Conservation (phyloP, 2,888 invertebrate species). For the Scaptodrosophila latifasciaeformis region DNA sequence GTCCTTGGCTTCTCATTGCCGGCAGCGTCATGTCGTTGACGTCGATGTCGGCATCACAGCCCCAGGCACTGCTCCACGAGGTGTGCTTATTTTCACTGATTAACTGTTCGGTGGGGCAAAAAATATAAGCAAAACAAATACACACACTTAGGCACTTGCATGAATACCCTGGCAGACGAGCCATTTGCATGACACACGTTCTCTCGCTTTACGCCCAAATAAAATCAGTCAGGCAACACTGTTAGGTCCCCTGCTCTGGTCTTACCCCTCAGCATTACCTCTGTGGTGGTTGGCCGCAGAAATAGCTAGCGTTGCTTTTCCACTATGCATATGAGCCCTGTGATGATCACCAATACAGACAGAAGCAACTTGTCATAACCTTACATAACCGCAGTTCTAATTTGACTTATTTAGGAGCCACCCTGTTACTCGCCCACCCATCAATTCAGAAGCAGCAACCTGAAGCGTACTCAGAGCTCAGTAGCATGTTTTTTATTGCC, state of each 20-base stretch:
- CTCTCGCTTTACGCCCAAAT: constrained; percentile 14
- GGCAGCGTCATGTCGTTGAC: background rate
- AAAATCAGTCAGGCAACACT: background rate
- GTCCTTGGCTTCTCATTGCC: constrained; percentile 1
- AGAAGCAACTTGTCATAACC: no score
- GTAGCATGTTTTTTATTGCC: constrained; percentile 55
- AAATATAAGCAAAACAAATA: constrained; percentile 9
- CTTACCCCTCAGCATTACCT: background rate
- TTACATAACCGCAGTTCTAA: constrained; percentile 42
- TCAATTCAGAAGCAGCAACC: no score
- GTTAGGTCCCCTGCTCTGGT: background rate
- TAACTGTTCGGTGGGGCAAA: constrained; percentile 40
- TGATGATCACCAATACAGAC: no score
- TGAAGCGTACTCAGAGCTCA: constrained; percentile 19
- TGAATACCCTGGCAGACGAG: background rate
- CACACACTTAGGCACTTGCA: background rate
- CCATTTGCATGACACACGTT: constrained; percentile 32
- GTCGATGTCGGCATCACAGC: constrained; percentile 13
- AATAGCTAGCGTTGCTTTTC: background rate
- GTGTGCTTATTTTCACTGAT: constrained; percentile 55
- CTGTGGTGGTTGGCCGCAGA: background rate
- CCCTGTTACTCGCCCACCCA: no score
- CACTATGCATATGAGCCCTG: no score
- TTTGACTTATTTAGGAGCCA: no score
- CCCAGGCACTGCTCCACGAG: constrained; percentile 10